Evolutionary conservation across 1,140 invertebrate genomes (phyloP), one percentile per base, ranked within the genome.

Genomic region (Brachionus paranguensis): DNA sequence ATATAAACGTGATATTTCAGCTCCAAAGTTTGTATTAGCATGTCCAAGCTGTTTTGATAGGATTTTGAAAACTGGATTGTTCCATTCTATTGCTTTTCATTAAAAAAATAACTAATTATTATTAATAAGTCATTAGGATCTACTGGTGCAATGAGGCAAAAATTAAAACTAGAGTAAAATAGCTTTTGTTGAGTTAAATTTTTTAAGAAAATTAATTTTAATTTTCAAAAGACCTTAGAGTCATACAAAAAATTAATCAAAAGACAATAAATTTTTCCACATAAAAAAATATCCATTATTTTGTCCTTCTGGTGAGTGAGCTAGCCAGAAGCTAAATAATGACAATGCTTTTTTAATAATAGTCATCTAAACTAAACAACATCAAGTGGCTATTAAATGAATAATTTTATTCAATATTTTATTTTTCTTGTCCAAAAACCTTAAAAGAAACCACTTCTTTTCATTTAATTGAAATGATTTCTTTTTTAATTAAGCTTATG

Each of bases 371-470:
- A 68, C 65, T 6, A 68, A 68, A 68, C 65, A 29, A 68, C 65
- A 68, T 68, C 27, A 68, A 68, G 65, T 68, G 65, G 65, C 33
- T 68, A n/a, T 33, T 68, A 33, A 41, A 68, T 29, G 33, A 68
- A 68, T 68, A 68, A 60, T 60, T 60, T 60, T 60, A 60, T 60
- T 60, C 53, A 55, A 55, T 55, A 55, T 20, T 60, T 33, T 68
- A 68, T 68, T 68, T 68, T 68, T 68, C 65, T 68, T 68, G 33
- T 68, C 65, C 65, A 24, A 68, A 68, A 68, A 68, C 65, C 65
- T 68, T 68, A 68, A 33, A 68, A 68, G 33, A 60, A 60, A 60
- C 53, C 17, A 60, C 53, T 60, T 60, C n/a, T 60, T 20, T 60
- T 60, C 5, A 8, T 60, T 29, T 68, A 41, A 68, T n/a, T 29